A percentile compares a stretch with the other conserved stretches of the same genome.
phyloP scores from a whole-genome alignment of 2,888 invertebrate species.

The Deilephila elpenor region DNA sequence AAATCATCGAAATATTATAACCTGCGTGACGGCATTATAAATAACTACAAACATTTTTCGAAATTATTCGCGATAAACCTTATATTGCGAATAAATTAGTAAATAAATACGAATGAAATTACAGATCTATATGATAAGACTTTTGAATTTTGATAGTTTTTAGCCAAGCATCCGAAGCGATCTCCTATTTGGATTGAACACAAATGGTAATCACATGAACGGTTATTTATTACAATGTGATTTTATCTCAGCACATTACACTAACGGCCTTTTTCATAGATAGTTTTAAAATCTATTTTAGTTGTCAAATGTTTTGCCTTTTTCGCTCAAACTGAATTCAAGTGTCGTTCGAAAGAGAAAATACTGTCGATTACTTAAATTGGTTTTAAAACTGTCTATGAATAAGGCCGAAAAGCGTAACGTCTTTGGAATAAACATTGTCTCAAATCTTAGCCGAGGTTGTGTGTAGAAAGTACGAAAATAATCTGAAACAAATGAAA shows the following conservation, averaged over 20 bases:
- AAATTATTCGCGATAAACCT: not conserved
- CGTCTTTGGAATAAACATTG: no score
- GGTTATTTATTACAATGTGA: not conserved
- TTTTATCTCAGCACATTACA: not conserved
- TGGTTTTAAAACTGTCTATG: no score
- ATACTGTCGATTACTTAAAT: no score
- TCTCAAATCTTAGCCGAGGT: not conserved
- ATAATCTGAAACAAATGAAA: not conserved
- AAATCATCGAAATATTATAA: no score
- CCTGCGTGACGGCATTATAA: not conserved
- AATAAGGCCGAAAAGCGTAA: no score
- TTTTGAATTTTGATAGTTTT: not conserved
- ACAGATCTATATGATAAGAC: not conserved
- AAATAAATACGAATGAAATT: no score
- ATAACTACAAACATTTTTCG: not conserved
- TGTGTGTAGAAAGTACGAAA: not conserved
- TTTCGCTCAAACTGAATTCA: no score
- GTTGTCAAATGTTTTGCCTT: no score
- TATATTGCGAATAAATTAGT: not conserved
- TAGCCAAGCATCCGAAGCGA: not conserved
- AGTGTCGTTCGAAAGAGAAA: no score
- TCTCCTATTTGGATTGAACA: not conserved
- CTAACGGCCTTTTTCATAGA: not conserved
- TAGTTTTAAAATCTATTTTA: no score
- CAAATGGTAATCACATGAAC: not conserved